Evolutionary conservation across 2,797 vertebrate genomes (phyloP), one percentile per base, ranked within the genome.

Genomic region (Atherinosoma microstoma): DNA sequence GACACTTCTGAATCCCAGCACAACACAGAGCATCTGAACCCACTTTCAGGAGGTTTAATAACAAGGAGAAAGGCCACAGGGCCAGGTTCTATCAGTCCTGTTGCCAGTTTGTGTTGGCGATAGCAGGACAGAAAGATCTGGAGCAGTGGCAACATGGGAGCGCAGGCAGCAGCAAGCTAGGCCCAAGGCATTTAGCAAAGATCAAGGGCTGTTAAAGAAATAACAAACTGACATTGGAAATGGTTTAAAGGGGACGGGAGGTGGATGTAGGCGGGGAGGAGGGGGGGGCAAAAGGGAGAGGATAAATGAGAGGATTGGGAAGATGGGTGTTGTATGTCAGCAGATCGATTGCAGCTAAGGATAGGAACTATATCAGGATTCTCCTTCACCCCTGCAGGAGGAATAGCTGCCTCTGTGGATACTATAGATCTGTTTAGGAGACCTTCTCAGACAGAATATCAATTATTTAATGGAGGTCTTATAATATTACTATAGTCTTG

Each of bases 261-360:
- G 69, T 53, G 57, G 79, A 73, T 60, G 65, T 60, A 73, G 69
- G n/a, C n/a, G 18, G 24, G 24, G 24, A 2, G 24, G 24, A 2
- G 11, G n/a, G n/a, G 56, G 60, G 32, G 69, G 20, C 4, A 70
- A 79, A 75, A 74, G 7, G 47, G 54, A 75, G 76, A 76, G 66
- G 78, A 59, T 58, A 76, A 81, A 79, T 64, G 76, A 85, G 73
- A 86, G 67, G 66, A 75, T 35, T 72, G 76, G 84, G 80, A 87
- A 80, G 84, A 89, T 2, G 29, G 79, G 87, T 82, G 82, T 85
- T 80, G 86, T 63, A 36, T 90, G 81, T 89, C 87, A 79, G 78
- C 75, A 73, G 82, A 90, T 91, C 87, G 73, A 92, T 92, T 79
- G 80, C 79, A 70, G 84, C 87, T 76, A 72, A 88, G 72, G 79